phyloP scores from a whole-genome alignment of 2,888 invertebrate species.

The Laspeyria flexula region DNA sequence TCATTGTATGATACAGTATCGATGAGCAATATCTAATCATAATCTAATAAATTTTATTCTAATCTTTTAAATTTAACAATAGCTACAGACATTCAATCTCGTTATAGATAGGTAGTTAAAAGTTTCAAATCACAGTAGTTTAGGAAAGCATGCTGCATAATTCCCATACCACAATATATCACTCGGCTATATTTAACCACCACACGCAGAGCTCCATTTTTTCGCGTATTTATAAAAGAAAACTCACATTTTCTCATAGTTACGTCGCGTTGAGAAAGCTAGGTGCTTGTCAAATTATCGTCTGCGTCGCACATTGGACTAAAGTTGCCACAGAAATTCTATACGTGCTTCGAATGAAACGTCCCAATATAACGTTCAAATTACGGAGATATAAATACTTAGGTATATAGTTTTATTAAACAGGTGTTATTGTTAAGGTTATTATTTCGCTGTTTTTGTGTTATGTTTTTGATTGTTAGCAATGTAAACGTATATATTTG shows the following conservation, averaged over 20 bases:
- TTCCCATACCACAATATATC: too few species aligned
- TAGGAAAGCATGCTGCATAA: too few species aligned
- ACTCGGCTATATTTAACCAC: too few species aligned
- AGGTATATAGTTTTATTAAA: conserved; percentile 1
- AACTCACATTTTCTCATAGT: background rate
- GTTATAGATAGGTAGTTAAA: too few species aligned
- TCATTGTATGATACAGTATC: too few species aligned
- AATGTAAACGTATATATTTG: too few species aligned
- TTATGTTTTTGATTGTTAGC: too few species aligned
- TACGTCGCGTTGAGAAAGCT: background rate
- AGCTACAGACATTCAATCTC: too few species aligned
- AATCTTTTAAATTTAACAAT: too few species aligned
- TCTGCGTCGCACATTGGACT: conserved; percentile 8
- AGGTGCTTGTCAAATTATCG: conserved; percentile 14
- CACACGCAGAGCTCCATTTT: background rate
- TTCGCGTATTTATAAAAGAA: background rate
- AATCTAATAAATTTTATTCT: too few species aligned
- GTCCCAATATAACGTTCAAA: background rate
- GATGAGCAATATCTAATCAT: too few species aligned
- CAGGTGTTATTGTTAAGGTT: background rate
- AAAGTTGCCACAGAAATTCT: conserved; percentile 27
- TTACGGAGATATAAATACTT: background rate
- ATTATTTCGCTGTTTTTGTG: background rate
- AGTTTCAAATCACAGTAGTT: too few species aligned
- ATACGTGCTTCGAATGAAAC: conserved; percentile 19